phyloP scores from a whole-genome alignment of 92 coral and sea anemone genomes.

The Porites cylindrica region DNA sequence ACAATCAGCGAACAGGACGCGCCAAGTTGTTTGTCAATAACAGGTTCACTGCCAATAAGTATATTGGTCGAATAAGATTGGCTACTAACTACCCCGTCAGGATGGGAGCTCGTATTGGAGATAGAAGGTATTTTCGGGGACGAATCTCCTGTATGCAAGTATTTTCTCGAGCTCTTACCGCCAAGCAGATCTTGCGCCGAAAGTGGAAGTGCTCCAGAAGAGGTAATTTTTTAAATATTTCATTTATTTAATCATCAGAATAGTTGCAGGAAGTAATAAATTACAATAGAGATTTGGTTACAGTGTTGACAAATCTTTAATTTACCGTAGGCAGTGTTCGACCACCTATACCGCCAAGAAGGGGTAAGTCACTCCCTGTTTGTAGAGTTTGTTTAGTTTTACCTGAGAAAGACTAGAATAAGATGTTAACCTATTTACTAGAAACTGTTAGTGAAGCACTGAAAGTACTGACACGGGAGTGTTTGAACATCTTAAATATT shows the following conservation, averaged over 20 bases:
- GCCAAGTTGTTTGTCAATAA: slow-evolving; percentile 52
- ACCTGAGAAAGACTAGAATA: too few relatives aligned
- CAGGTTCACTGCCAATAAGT: slow-evolving; percentile 24
- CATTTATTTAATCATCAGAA: not conserved
- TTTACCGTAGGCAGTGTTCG: not conserved
- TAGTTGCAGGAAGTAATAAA: too few relatives aligned
- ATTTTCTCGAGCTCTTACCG: slow-evolving; percentile 13
- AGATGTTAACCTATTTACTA: too few relatives aligned
- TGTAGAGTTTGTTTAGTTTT: too few relatives aligned
- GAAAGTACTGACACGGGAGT: too few relatives aligned
- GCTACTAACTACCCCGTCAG: slow-evolving; percentile 57
- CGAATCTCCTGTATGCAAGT: slow-evolving; percentile 56
- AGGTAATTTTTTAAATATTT: not conserved
- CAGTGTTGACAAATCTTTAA: not conserved
- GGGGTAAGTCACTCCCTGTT: not conserved
- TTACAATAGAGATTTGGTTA: not conserved
- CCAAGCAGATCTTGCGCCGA: slow-evolving; percentile 24
- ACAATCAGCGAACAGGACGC: slow-evolving; percentile 43
- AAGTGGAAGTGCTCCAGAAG: slow-evolving; percentile 1
- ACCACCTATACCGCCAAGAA: not conserved
- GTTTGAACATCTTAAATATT: too few relatives aligned
- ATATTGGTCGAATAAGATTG: slow-evolving; percentile 46
- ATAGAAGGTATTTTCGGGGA: slow-evolving; percentile 56
- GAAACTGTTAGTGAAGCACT: too few relatives aligned
- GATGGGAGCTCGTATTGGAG: slow-evolving; percentile 13